phyloP scores from a whole-genome alignment of 2,797 vertebrate genomes.

The Typhlichthys subterraneus region DNA sequence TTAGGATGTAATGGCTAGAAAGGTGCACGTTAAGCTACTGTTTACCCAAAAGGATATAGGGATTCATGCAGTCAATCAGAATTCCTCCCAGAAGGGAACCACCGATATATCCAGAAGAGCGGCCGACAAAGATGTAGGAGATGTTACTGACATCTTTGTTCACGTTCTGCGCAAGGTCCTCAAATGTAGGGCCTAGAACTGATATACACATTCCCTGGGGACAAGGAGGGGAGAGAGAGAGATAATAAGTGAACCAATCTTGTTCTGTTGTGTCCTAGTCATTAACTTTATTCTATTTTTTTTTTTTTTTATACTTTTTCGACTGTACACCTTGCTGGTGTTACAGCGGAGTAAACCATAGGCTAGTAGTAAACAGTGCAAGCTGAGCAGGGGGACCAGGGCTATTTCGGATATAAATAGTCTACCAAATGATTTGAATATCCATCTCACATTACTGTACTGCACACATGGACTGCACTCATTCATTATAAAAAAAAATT shows the following conservation, averaged over 20 bases:
- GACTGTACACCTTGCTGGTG: too few species aligned
- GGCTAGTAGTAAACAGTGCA: too few species aligned
- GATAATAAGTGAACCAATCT: too few species aligned
- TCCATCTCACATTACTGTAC: too few species aligned
- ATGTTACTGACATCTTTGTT: constrained; percentile 87
- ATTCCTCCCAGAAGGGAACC: constrained; percentile 88
- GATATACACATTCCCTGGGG: constrained; percentile 89
- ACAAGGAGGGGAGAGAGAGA: constrained; percentile 20
- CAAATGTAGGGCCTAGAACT: constrained; percentile 89
- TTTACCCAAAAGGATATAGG: constrained; percentile 86
- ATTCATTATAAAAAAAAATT: too few species aligned
- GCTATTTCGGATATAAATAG: too few species aligned
- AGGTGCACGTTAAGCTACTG: neutral
- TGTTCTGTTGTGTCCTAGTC: neutral
- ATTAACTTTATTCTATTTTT: neutral
- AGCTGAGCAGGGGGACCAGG: too few species aligned
- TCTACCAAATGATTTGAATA: too few species aligned
- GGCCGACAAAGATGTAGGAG: constrained; percentile 89
- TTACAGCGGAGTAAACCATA: too few species aligned
- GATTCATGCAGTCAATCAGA: constrained; percentile 86
- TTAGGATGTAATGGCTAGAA: neutral
- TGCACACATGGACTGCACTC: too few species aligned
- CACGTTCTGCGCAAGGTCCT: constrained; percentile 88
- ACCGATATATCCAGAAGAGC: constrained; percentile 85
- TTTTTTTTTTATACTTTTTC: too few species aligned